phyloP scores from a whole-genome alignment of 2,113 vertebrate genomes.

The Clupea harengus region DNA sequence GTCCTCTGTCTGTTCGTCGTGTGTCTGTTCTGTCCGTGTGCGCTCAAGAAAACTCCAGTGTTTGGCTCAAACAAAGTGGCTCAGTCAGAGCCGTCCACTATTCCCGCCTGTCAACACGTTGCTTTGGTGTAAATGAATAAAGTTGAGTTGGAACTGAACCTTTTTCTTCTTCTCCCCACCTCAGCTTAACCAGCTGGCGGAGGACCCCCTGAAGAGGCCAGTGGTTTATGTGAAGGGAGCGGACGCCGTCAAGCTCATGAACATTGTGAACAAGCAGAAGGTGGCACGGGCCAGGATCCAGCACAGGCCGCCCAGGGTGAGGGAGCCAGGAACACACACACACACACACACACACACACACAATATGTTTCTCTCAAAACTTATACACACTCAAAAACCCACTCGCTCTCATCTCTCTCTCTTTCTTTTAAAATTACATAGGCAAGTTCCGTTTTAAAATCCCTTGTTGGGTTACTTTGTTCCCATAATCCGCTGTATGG shows the following conservation, averaged over 20 bases:
- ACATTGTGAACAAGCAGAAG: slow-evolving; percentile 99
- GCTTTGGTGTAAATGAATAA: neutral
- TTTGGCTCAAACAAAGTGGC: neutral
- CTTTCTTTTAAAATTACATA: too few relatives aligned
- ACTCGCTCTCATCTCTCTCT: neutral
- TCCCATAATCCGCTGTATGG: neutral
- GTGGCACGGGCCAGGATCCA: slow-evolving; percentile 95
- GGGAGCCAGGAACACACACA: slow-evolving; percentile 40
- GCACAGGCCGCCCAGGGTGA: slow-evolving; percentile 91
- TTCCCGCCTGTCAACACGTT: neutral
- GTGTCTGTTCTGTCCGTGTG: too few relatives aligned
- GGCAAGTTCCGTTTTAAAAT: too few relatives aligned
- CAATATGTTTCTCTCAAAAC: too few relatives aligned
- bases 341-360: neutral
- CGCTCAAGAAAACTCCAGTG: too few relatives aligned
- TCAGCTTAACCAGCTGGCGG: slow-evolving; percentile 89
- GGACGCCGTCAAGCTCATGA: slow-evolving; percentile 97
- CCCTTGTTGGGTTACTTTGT: neutral
- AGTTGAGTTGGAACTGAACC: neutral
- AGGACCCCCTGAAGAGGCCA: slow-evolving; percentile 94
- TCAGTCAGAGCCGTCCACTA: neutral
- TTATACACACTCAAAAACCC: neutral
- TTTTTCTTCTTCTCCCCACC: too few relatives aligned
- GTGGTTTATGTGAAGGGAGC: slow-evolving; percentile 98
- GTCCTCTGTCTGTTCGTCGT: too few relatives aligned